Evolutionary conservation across 1,140 invertebrate species (phyloP).

Genomic region (Artemia franciscana): DNA sequence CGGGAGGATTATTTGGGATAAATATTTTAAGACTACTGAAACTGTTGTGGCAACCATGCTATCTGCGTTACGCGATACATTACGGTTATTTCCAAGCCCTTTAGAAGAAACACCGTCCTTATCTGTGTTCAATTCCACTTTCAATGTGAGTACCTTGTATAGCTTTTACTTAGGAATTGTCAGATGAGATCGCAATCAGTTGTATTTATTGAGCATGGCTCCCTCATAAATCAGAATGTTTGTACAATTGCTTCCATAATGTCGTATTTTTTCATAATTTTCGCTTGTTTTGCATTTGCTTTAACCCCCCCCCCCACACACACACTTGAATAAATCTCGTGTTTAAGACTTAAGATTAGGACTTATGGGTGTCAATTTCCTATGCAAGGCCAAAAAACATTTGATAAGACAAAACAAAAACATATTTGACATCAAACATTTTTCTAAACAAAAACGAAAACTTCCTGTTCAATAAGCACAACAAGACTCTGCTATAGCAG

Average conservation of each 20-base stretch:
- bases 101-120: slow-evolving; percentile 35
- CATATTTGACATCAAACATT: too few relatives aligned
- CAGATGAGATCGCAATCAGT: neutral
- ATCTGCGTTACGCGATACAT: slow-evolving; percentile 46
- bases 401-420: too few relatives aligned
- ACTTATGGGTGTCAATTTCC: too few relatives aligned
- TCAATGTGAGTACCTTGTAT: slow-evolving; percentile 23
- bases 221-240: neutral
- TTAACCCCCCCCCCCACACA: too few relatives aligned
- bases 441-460: too few relatives aligned
- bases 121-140: slow-evolving; percentile 42
- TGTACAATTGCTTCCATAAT: slow-evolving; percentile 2
- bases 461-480: too few relatives aligned
- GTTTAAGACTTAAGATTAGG: too few relatives aligned
- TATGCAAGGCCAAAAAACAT: too few relatives aligned
- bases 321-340: too few relatives aligned
- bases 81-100: slow-evolving; percentile 61
- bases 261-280: slow-evolving; percentile 1
- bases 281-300: neutral
- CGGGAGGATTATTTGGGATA: slow-evolving; percentile 67
- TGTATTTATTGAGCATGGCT: too few relatives aligned
- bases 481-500: too few relatives aligned
- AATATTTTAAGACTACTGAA: slow-evolving; percentile 58
- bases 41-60: slow-evolving; percentile 54
- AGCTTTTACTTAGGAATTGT: neutral